Evolutionary conservation across 2,888 invertebrate genomes (phyloP).

Genomic region (Spisula solida): DNA sequence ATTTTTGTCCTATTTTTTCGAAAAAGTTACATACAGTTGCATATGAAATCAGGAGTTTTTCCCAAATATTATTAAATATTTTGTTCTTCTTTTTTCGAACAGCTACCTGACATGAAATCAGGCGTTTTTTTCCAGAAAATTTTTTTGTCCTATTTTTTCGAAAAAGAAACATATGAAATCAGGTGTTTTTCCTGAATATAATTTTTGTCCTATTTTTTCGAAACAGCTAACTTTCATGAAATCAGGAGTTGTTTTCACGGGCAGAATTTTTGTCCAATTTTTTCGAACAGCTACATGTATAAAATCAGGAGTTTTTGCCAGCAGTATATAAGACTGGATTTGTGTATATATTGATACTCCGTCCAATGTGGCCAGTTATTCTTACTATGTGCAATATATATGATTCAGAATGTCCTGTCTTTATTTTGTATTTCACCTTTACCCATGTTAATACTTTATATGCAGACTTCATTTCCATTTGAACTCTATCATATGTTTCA

Average conservation of each 20-base stretch:
- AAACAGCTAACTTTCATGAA: not conserved
- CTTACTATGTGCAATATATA: constrained; percentile 43
- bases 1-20: no score
- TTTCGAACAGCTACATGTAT: no score
- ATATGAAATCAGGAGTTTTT: not conserved
- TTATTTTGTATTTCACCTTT: not conserved
- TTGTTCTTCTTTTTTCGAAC: no score
- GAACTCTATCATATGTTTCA: not conserved
- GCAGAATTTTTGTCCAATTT: no score
- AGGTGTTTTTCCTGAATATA: no score
- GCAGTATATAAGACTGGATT: not conserved
- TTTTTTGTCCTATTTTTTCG: no score
- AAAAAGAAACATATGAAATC: no score
- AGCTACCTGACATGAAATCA: no score
- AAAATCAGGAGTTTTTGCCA: not conserved
- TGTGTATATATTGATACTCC: constrained; percentile 40
- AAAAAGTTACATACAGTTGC: not conserved
- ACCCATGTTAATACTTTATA: not conserved
- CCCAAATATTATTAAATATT: no score
- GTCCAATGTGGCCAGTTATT: constrained; percentile 62
- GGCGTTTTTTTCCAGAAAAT: no score
- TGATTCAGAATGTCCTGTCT: constrained; percentile 21
- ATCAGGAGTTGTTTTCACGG: not conserved
- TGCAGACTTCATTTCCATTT: not conserved
- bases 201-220: no score